phyloP scores from a whole-genome alignment of 2,888 invertebrate species.

The Leptinotarsa peninsularis region DNA sequence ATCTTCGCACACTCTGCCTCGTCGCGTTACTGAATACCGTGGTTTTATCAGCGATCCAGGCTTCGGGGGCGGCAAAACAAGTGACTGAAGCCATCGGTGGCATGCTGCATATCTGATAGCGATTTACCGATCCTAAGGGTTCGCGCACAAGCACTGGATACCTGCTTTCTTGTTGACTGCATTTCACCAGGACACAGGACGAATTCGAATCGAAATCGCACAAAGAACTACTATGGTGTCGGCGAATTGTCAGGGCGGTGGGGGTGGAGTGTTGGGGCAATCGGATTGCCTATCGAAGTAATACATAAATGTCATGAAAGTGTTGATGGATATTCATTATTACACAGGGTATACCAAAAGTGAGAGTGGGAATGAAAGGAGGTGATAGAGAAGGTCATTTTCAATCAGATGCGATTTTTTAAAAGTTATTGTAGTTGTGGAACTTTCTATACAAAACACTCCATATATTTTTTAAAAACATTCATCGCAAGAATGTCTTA shows the following conservation, averaged over 20 bases:
- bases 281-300: not conserved
- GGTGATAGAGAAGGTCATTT: no score
- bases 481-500: no score
- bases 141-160: conserved; percentile 65
- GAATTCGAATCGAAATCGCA: conserved; percentile 4
- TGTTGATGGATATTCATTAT: no score
- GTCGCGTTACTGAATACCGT: not conserved
- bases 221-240: conserved; percentile 35
- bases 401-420: no score
- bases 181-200: conserved; percentile 45
- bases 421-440: no score
- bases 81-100: conserved; percentile 59
- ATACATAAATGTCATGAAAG: no score
- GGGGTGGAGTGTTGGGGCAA: not conserved
- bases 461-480: no score
- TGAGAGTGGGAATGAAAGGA: no score
- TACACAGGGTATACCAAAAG: no score
- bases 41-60: conserved; percentile 14
- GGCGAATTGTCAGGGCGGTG: not conserved
- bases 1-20: not conserved
- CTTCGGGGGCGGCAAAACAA: conserved; percentile 55
- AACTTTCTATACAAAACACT: no score
- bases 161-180: conserved; percentile 52
- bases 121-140: conserved; percentile 61
- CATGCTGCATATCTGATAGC: conserved; percentile 64